Evolutionary conservation across 2,888 invertebrate genomes (phyloP), one percentile per base, ranked within the genome.

Genomic region (Flexamia atlantica): DNA sequence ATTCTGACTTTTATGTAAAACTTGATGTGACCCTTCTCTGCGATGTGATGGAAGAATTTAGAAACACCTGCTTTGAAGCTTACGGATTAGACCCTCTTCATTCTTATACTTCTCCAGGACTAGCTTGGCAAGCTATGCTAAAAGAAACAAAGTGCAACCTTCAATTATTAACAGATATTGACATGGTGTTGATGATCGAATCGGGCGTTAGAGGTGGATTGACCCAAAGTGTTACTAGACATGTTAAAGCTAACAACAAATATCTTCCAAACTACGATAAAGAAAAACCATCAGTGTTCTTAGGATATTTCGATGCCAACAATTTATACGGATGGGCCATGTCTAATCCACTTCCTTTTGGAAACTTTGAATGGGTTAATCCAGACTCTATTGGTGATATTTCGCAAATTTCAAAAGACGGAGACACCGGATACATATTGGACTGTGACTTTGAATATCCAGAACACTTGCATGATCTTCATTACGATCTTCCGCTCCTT

Each of bases 1-100:
- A 90, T 84, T 87, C 72, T 0, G 64, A 84, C 36, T 72, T 86
- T 20, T 86, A 84, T 40, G 53, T 85, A 14, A 83, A 83, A 76
- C 20, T 74, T 0, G 83, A 84, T 57, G 76, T 85, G n/a, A 60
- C 82, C 10, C 46, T 86, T 25, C 50, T 85, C 0, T 81, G 81
- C 32, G 84, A 87, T 50, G 80, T 86, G 42, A 81, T 86, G 32
- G 85, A 86, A 83, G 64, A 82, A 23, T 85, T 85, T 53, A 74
- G 85, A 64, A 53, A 79, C 23, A 42, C 60, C 0, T 72, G 82
- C 79, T 82, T 82, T 60, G 23, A 20, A 10, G 32, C 50, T 5
- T 84, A 82, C 28, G 50, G 60, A 25, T 46, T 86, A 12, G 84
- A 86, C 60, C 76, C 82, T 14, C 68, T 84, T 17, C 72, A 81